Percentiles rank a stretch among this genome's conserved stretches.
phyloP scores from a whole-genome alignment of 2,113 vertebrate genomes.

The Erinaceus europaeus region DNA sequence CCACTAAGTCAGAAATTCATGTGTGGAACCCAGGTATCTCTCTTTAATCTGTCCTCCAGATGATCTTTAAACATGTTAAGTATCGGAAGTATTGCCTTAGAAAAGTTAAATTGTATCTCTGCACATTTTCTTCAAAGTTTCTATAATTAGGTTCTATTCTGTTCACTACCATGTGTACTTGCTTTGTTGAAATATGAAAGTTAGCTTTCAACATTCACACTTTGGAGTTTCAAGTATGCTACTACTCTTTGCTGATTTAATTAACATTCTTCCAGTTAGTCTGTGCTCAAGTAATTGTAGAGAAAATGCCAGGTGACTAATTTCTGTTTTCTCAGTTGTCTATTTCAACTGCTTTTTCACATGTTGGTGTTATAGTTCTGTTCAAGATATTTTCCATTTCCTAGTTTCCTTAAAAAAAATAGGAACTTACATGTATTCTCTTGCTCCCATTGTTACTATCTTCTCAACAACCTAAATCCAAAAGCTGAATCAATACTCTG shows the following conservation, averaged over 20 bases:
- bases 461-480: background rate
- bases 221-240: slow-evolving; percentile 30
- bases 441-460: background rate
- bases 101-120: background rate
- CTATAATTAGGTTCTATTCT: background rate
- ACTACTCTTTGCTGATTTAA: slow-evolving; percentile 34
- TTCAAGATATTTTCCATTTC: background rate
- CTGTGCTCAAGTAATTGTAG: background rate
- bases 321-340: slow-evolving; percentile 2
- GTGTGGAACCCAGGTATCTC: background rate
- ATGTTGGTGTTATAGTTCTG: background rate
- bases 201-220: slow-evolving; percentile 9
- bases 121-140: background rate
- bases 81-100: background rate
- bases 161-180: background rate
- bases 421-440: background rate
- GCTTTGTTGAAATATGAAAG: slow-evolving; percentile 10
- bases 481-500: background rate
- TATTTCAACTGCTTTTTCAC: slow-evolving; percentile 17
- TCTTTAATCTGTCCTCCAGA: background rate
- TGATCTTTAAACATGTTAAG: background rate
- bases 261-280: slow-evolving; percentile 37
- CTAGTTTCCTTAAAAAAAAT: background rate
- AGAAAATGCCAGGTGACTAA: slow-evolving; percentile 48
- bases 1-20: background rate